Base-by-base conservation (phyloP, 2,888 invertebrate species). In the Gandaritis pyraliata region DNA sequence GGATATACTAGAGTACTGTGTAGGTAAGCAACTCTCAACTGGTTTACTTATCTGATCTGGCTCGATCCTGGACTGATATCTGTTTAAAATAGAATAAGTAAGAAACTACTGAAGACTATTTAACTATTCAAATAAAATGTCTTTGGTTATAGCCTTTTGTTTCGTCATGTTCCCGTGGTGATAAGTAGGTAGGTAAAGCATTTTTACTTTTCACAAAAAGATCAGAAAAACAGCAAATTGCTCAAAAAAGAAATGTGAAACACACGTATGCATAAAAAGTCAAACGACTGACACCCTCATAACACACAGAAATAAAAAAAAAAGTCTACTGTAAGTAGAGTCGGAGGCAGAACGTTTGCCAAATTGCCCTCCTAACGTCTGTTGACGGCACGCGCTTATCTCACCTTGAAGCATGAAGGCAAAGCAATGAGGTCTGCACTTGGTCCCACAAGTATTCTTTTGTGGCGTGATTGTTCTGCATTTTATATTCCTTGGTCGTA, bases 331-430 rank as follows among this genome's bases (percentile, higher is more conserved):
- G n/a, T n/a, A n/a, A 54, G 56, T 41, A 18, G 47, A 58, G 53
- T 60, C 61, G 58, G 58, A 55, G 54, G 54, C 59, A 59, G 58
- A 61, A 50, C 65, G 63, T 59, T 68, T 71, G 64, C 67, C 65
- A 69, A 71, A 71, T 67, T 69, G 70, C 70, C 64, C 55, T 64
- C 66, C 62, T 69, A 66, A 70, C 70, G 68, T 64, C 38, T 59
- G 65, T 67, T 65, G 70, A 67, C 70, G 61, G 65, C 65, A 45
- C 54, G 33, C 47, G 66, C 68, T 68, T 70, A 68, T 59, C 68
- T 66, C 57, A 62, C 63, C 58, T 65, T 64, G 63, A 58, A 50
- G 54, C 54, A 48, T 60, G 64, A 49, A 60, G 55, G 58, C 57
- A 60, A 58, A 59, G 64, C 64, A 61, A 57, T 65, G 60, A 59